phyloP scores from a whole-genome alignment of 1,140 invertebrate species.

The Meloidogyne floridensis region DNA sequence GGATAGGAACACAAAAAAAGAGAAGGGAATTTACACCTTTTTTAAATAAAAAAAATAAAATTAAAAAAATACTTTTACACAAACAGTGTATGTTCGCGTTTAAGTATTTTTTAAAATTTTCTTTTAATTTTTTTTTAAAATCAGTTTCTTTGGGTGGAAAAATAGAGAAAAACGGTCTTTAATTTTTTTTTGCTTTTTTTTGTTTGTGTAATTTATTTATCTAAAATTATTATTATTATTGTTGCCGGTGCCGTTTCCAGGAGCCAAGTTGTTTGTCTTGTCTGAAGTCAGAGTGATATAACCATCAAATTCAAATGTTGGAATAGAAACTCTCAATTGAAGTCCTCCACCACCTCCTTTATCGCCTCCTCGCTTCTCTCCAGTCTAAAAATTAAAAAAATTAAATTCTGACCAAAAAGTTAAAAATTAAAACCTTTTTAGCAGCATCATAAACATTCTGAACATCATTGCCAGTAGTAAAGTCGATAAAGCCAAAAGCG shows the following conservation, averaged over 20 bases:
- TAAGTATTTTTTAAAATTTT: neutral
- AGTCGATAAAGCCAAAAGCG: conserved; percentile 30
- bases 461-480: conserved; percentile 20
- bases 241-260: conserved; percentile 9
- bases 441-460: conserved; percentile 22
- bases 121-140: neutral
- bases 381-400: neutral
- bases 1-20: neutral
- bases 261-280: conserved; percentile 26
- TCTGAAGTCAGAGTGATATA: conserved; percentile 10
- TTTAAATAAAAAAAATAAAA: neutral
- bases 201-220: neutral
- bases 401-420: neutral
- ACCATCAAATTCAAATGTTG: conserved; percentile 23
- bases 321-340: conserved; percentile 25
- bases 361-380: neutral
- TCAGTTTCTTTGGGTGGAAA: neutral
- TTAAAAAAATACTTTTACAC: neutral
- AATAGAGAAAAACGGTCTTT: too few relatives aligned
- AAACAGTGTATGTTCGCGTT: neutral
- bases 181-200: neutral
- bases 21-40: neutral
- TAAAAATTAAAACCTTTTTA: conserved; percentile 16
- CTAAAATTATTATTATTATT: conserved; percentile 11
- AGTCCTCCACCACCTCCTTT: neutral